Evolutionary conservation across 2,113 vertebrate genomes (phyloP), one percentile per base, ranked within the genome.

Genomic region (Ariopsis seemanni): DNA sequence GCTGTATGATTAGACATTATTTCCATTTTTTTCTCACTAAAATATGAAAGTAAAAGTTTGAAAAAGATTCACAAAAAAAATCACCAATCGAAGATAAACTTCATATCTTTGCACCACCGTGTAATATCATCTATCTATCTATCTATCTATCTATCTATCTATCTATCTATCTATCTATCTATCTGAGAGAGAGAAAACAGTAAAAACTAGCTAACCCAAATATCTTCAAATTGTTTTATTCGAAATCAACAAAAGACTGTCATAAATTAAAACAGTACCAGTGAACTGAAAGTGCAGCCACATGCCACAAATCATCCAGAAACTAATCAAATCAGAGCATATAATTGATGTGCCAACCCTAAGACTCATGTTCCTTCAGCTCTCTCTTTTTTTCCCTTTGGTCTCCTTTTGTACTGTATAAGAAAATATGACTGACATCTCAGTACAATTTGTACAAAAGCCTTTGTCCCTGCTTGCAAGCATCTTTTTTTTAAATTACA

Each of bases 361-460:
- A 63, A 77, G 22, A 67, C 83, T 83, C 72, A 20, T 30, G 63
- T 75, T 87, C 57, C 34, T 57, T 30, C 83, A 14, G 52, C 53
- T 67, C 20, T 60, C 50, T 55, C 63, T 20, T 82, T 50, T 58
- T 60, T 50, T 7, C 18, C 55, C 20, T 50, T 50, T 74, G 1
- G 42, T 42, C 42, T 42, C 42, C 42, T 78, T 25, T 88, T 27
- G 12, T n/a, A 53, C 81, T 82, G 30, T 18, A 60, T 77, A 42
- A 72, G 60, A 57, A 86, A 86, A 65, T 72, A 83, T 71, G 75
- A 79, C 55, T 85, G 74, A 52, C 80, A 53, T 85, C 62, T 78
- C 83, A 86, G 86, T 79, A 88, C 82, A 67, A 90, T 90, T 86
- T 90, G 81, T 90, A 22, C 83, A 63, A 91, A 82, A 63, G 83